Conservation (phyloP, 2,113 vertebrate species). For the Leptosomus discolor region DNA sequence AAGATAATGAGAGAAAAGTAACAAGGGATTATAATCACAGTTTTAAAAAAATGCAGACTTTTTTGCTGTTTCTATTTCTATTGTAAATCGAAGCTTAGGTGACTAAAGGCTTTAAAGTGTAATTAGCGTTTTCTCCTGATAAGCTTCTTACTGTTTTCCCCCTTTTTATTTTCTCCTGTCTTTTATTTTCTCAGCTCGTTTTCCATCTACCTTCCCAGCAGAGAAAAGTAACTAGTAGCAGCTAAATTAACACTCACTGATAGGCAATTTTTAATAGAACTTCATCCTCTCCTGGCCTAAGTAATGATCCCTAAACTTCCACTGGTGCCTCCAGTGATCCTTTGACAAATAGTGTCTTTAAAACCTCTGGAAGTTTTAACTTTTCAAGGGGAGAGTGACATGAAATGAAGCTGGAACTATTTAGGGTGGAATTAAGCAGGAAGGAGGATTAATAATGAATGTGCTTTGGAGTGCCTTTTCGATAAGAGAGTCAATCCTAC, state of each 20-base stretch:
- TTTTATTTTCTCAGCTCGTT: slow-evolving; percentile 17
- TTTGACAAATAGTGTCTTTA: not conserved
- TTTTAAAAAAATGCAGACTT: not conserved
- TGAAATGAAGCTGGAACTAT: not conserved
- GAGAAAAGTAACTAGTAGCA: slow-evolving; percentile 14
- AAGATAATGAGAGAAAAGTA: not conserved
- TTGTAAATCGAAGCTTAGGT: not conserved
- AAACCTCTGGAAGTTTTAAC: not conserved
- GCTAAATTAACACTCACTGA: not conserved
- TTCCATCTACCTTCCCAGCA: not conserved
- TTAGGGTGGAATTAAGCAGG: not conserved
- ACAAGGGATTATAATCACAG: not conserved
- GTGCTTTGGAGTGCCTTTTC: not conserved
- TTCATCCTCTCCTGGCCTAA: not conserved
- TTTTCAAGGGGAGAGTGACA: not conserved
- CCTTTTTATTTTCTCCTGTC: not conserved
- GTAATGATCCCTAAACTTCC: not conserved
- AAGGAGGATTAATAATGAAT: not conserved
- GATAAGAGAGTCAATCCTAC: not conserved
- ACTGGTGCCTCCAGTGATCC: not conserved
- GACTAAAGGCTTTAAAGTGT: not conserved
- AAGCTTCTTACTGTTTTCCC: not conserved
- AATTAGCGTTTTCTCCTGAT: slow-evolving; percentile 34
- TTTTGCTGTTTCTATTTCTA: too few relatives aligned
- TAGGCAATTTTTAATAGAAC: not conserved